Evolutionary conservation across 1,140 invertebrate species (phyloP).

Genomic region (Zophobas atratus): DNA sequence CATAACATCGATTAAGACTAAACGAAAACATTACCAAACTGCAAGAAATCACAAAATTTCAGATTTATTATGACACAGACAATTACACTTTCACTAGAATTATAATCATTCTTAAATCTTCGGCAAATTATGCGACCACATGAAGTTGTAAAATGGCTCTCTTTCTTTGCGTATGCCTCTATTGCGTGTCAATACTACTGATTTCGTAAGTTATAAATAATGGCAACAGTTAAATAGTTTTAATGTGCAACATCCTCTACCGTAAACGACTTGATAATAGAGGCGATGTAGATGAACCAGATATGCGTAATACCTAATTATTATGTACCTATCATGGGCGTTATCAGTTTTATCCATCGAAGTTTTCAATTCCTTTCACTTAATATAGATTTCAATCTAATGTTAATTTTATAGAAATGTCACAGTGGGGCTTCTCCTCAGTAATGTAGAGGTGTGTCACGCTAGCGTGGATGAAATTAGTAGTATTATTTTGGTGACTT

Average conservation of each 20-base stretch:
- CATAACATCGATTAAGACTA: too few species aligned
- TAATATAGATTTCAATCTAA: conserved; percentile 30
- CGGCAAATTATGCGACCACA: not conserved
- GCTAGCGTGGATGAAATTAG: not conserved
- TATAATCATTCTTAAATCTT: not conserved
- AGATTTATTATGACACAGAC: not conserved
- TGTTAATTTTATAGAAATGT: conserved; percentile 37
- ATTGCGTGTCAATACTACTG: conserved; percentile 9
- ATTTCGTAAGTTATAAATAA: conserved; percentile 6
- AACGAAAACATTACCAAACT: not conserved
- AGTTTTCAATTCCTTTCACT: conserved; percentile 29
- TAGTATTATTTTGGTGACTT: not conserved
- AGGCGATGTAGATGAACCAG: conserved; percentile 2
- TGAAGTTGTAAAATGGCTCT: not conserved
- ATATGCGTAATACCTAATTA: not conserved
- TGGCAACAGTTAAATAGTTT: not conserved
- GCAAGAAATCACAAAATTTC: not conserved
- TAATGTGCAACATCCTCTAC: conserved; percentile 27
- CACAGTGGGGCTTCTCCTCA: conserved; percentile 11
- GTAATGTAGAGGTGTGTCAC: not conserved
- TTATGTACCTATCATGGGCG: not conserved
- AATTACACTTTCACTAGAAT: not conserved
- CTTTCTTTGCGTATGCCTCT: conserved; percentile 3
- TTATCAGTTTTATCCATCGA: conserved; percentile 39
- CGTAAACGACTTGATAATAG: conserved; percentile 1